Conservation (phyloP, 2,888 invertebrate species). For the Hydrotaea diabolus region DNA sequence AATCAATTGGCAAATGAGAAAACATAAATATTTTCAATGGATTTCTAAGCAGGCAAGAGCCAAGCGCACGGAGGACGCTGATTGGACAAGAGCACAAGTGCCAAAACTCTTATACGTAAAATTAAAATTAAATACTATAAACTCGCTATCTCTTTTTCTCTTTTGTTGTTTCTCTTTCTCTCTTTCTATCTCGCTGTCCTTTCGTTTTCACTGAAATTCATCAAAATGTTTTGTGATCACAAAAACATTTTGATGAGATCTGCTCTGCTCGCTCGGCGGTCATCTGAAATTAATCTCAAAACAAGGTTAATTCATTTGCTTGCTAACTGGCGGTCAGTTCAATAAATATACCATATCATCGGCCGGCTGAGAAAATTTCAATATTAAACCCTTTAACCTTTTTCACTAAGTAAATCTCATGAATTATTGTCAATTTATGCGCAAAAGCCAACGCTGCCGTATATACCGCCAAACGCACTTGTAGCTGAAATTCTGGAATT, state of each 20-base stretch:
- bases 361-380: background rate
- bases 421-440: constrained; percentile 51
- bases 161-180: background rate
- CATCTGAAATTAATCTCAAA: constrained; percentile 11
- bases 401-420: constrained; percentile 35
- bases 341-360: background rate
- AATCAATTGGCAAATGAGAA: constrained; percentile 62
- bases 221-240: background rate
- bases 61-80: background rate
- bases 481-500: constrained; percentile 56
- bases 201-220: background rate
- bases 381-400: constrained; percentile 6
- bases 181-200: constrained; percentile 6
- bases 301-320: constrained; percentile 31
- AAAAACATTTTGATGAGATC: too few species aligned
- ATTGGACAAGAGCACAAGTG: background rate
- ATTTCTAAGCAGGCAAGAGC: constrained; percentile 4
- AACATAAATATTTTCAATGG: constrained; percentile 60
- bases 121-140: too few species aligned
- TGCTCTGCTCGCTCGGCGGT: background rate
- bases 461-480: background rate
- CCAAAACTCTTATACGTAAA: constrained; percentile 1
- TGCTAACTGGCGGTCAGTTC: background rate
- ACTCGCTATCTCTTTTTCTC: too few species aligned
- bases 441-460: too few species aligned